Base-by-base conservation (phyloP, 2,113 vertebrate species). In the Otolemur garnettii region DNA sequence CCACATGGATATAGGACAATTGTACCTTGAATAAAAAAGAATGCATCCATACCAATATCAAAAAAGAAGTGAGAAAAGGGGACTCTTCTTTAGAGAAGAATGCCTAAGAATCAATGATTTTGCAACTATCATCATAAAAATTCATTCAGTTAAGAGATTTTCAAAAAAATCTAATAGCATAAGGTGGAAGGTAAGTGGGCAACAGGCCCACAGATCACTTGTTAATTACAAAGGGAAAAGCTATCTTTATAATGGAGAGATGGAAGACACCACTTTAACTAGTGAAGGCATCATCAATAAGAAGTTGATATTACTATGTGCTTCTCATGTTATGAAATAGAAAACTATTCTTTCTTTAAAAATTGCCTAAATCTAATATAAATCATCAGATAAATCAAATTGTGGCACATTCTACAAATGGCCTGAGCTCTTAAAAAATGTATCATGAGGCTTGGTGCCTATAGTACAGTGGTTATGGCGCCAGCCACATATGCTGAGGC, bases 341-440 rank as follows among this genome's bases (percentile, higher is more conserved):
- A 88, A 94, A 75, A 30, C 45, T 17, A 66, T 19, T 78, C 81
- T 13, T 85, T 24, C 30, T 50, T 90, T 79, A 79, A 94, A 79
- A 57, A 17, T 28, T 94, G 45, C 33, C 57, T 74, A 17, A 91
- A 84, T 75, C 84, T 94, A 95, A 79, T 15, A 95, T 60, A 79
- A 94, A 69, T 85, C 28, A 88, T 69, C 30, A 84, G 72, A 7
- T 91, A 88, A 91, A 96, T 80, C 66, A 81, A 66, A 82, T 5
- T 77, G 11, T 64, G 72, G 14, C 21, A 57, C 21, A 96, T 64
- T 78, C 71, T 92, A 88, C 15, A 84, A 84, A 14, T 80, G 50
- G 71, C 8, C 55, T 10, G 19, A 87, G 69, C 24, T 50, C 72
- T 95, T 87, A 35, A 92, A 91, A 92, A 94, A 64, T 28, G 53